Evolutionary conservation across 2,797 vertebrate genomes (phyloP).

Genomic region (Sebastes cheni): DNA sequence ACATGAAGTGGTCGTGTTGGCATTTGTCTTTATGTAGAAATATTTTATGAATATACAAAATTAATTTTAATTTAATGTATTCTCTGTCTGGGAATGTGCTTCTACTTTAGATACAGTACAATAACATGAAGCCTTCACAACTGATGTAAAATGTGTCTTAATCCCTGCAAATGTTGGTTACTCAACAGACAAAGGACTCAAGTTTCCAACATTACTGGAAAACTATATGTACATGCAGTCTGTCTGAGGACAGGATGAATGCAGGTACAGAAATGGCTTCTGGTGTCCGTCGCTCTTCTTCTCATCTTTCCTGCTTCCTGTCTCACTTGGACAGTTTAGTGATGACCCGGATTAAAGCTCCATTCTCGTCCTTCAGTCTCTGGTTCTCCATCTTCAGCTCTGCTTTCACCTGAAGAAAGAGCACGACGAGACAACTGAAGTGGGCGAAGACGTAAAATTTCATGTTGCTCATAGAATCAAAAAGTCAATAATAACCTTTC

Average conservation of each 20-base stretch:
- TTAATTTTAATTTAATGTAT: conserved; percentile 4
- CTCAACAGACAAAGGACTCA: neutral
- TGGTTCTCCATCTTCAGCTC: conserved; percentile 94
- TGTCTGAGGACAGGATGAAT: neutral
- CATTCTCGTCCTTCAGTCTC: conserved; percentile 95
- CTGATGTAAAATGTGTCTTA: conserved; percentile 1
- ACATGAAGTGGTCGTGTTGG: neutral
- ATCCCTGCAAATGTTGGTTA: neutral
- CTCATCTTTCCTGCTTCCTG: conserved; percentile 7
- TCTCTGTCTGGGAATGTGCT: conserved; percentile 1
- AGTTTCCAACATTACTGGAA: neutral
- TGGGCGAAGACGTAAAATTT: neutral
- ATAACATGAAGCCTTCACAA: neutral
- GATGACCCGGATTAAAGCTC: conserved; percentile 94
- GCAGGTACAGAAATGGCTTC: conserved; percentile 12
- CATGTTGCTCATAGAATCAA: neutral
- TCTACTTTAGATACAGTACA: neutral
- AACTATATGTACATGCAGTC: neutral
- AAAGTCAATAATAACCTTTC: no score
- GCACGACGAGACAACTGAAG: neutral
- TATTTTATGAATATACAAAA: conserved; percentile 29
- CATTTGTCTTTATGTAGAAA: conserved; percentile 34
- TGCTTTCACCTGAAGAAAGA: conserved; percentile 84
- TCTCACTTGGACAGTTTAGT: conserved; percentile 93
- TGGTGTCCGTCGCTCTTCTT: neutral